Base-by-base conservation (phyloP, 2,888 invertebrate genomes). In the Ferdinandea cuprea region DNA sequence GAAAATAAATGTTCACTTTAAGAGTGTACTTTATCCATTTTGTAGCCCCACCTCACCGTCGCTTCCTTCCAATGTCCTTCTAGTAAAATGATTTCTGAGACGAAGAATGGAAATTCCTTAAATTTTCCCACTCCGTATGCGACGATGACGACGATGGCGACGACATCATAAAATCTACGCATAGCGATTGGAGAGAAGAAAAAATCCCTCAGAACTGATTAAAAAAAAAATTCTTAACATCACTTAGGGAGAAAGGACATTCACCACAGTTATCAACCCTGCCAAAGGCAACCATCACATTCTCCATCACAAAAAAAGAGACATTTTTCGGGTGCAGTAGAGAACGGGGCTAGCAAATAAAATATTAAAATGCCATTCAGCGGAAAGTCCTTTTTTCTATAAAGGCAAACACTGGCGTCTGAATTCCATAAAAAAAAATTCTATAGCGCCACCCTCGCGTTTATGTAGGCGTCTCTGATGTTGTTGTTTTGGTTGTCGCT, bases 361-460 rank as follows among this genome's bases (percentile, higher is more conserved):
- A 81, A 81, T 81, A 81, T 81, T 81, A 81, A 76, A 81, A 81
- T 71, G 65, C 76, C 52, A 76, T 81, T 76, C 81, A 76, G 65
- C 71, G 65, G 59, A 59, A 76, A 71, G 65, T 76, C 65, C 65
- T 83, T 72, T n/a, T 72, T 83, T 78, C 66, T 78, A 68, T 72
- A 78, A 56, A 83, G 72, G 48, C 66, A 77, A 83, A 78, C 56
- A 72, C 66, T 78, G 78, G 78, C 78, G 83, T 68, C 72, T 78
- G 78, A 66, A 50, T 58, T 17, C 61, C 37, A 72, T 83, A 72
- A 72, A 83, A 77, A 56, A 11, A 30, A 44, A 35, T 44, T 40
- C 19, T 65, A 15, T 71, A 71, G 30, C 30, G 28, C 68, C 74
- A 81, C 65, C 77, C 77, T 58, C 58, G 65, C 66, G 56, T 48